Percentiles rank a stretch among this genome's conserved stretches.
Conservation (phyloP, 2,888 invertebrate species). For the Leptopilina myrica region DNA sequence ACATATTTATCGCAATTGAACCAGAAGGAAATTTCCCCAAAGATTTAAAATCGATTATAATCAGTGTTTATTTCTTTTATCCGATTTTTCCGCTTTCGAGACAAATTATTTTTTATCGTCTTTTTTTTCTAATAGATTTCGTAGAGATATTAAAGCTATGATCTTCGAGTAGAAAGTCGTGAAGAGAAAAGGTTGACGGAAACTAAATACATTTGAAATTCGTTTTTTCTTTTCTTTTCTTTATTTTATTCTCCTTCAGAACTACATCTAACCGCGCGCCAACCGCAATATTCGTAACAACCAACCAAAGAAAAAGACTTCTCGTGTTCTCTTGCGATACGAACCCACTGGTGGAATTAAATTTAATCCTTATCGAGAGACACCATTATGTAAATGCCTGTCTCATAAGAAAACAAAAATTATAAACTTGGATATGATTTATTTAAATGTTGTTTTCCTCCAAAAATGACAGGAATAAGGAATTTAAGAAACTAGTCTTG, state of each 20-base stretch:
- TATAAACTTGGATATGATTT: too few relatives aligned
- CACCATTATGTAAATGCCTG: conserved; percentile 56
- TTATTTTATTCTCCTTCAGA: conserved; percentile 2
- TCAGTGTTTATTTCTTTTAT: too few relatives aligned
- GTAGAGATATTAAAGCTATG: not conserved
- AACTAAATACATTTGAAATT: conserved; percentile 58
- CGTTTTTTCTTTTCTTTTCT: too few relatives aligned
- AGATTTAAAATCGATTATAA: not conserved
- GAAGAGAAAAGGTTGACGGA: conserved; percentile 49
- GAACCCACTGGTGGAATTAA: not conserved
- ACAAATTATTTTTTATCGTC: not conserved
- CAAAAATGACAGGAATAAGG: too few relatives aligned
- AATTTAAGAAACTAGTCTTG: too few relatives aligned
- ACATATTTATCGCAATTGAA: too few relatives aligned
- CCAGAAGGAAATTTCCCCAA: not conserved
- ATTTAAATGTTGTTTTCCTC: too few relatives aligned
- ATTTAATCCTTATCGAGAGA: conserved; percentile 52
- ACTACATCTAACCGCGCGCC: conserved; percentile 52
- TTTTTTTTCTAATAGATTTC: conserved; percentile 16
- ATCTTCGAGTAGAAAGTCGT: conserved; percentile 24
- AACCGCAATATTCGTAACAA: conserved; percentile 55
- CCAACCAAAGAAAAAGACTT: conserved; percentile 51
- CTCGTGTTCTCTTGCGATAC: conserved; percentile 23
- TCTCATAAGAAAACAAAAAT: not conserved
- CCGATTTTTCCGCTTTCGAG: too few relatives aligned